Evolutionary conservation across 2,113 vertebrate species (phyloP).

Genomic region (Ochotona curzoniae): DNA sequence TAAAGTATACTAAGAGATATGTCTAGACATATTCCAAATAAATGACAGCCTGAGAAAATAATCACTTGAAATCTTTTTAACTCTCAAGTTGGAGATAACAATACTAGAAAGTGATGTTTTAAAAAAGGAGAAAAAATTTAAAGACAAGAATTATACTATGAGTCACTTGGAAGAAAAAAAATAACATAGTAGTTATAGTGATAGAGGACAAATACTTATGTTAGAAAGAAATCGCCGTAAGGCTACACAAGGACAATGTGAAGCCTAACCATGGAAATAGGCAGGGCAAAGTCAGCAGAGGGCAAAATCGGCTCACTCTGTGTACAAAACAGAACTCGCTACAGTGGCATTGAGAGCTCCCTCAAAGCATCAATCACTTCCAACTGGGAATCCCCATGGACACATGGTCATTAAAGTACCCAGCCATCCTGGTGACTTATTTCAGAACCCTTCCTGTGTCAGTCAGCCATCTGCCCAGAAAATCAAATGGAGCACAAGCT

Average conservation of each 20-base stretch:
- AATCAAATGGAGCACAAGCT: conserved; percentile 60
- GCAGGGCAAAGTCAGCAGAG: conserved; percentile 75
- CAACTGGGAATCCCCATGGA: conserved; percentile 57
- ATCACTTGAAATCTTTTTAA: conserved; percentile 65
- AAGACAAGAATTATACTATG: conserved; percentile 53
- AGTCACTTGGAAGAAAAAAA: conserved; percentile 70
- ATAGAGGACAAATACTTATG: conserved; percentile 75
- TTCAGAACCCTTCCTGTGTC: not conserved
- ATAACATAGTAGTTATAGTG: conserved; percentile 46
- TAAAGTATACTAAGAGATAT: conserved; percentile 70
- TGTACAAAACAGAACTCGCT: conserved; percentile 60
- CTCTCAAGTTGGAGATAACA: conserved; percentile 77
- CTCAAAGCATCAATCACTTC: not conserved
- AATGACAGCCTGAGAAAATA: conserved; percentile 66
- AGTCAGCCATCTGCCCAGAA: conserved; percentile 21
- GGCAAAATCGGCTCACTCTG: conserved; percentile 66
- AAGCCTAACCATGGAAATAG: conserved; percentile 79
- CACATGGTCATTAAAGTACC: conserved; percentile 37
- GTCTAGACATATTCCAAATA: conserved; percentile 73
- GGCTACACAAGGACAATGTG: conserved; percentile 75
- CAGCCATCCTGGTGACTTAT: not conserved
- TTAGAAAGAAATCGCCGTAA: conserved; percentile 80
- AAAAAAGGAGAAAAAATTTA: not conserved
- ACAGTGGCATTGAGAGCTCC: conserved; percentile 45
- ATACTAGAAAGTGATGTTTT: conserved; percentile 39